phyloP scores from a whole-genome alignment of 1,140 invertebrate species.

The Achroia grisella region DNA sequence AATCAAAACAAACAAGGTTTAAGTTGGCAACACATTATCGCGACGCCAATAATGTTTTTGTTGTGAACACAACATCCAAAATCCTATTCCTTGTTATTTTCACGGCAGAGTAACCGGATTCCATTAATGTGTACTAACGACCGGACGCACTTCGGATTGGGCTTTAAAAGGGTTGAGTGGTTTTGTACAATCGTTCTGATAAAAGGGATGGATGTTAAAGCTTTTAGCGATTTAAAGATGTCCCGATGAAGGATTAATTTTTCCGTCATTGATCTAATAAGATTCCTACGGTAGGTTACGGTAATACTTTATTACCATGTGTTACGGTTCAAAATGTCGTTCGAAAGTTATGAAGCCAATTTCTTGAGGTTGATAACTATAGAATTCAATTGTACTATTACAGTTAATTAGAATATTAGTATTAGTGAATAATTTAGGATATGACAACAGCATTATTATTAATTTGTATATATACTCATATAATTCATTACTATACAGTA shows the following conservation, averaged over 20 bases:
- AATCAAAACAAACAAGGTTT: too few relatives aligned
- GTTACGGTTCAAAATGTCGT: too few relatives aligned
- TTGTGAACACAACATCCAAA: constrained; percentile 49
- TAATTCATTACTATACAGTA: too few relatives aligned
- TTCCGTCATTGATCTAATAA: constrained; percentile 48
- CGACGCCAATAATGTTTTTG: constrained; percentile 31
- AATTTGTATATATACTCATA: too few relatives aligned
- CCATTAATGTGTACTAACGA: constrained; percentile 71
- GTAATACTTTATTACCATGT: too few relatives aligned
- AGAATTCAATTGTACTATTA: too few relatives aligned
- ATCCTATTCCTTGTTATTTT: constrained; percentile 62
- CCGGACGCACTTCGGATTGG: constrained; percentile 69
- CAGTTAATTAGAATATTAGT: too few relatives aligned
- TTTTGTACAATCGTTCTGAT: constrained; percentile 71
- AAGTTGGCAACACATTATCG: not conserved
- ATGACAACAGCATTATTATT: too few relatives aligned
- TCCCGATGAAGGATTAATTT: constrained; percentile 53
- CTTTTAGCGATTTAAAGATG: constrained; percentile 68
- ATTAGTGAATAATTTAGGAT: too few relatives aligned
- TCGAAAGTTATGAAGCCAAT: too few relatives aligned
- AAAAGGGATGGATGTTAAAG: constrained; percentile 66
- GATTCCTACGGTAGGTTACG: constrained; percentile 9
- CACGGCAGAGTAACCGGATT: constrained; percentile 60
- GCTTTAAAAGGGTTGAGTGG: constrained; percentile 72
- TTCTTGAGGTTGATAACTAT: too few relatives aligned